Evolutionary conservation across 2,113 vertebrate genomes (phyloP), one percentile per base, ranked within the genome.

Genomic region (Cyrtonyx montezumae): DNA sequence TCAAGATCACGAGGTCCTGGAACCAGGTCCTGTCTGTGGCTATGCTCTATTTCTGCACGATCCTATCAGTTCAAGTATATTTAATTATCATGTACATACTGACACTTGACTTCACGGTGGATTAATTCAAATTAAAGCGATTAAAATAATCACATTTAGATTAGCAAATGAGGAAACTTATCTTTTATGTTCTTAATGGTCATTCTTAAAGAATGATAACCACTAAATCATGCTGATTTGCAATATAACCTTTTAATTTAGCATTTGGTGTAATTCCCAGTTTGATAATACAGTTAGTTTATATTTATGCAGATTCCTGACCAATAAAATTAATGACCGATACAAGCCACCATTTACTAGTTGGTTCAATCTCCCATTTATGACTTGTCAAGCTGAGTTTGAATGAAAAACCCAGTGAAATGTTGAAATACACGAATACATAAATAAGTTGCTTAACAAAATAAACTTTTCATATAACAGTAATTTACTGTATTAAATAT

Each of bases 121-220:
- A 95, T 95, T 93, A 95, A 83, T 84, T 91, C 75, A 91, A 94
- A 90, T 78, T 93, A 77, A 91, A 91, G 82, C 51, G 55, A 90
- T 91, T 94, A 80, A 93, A 91, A 83, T 91, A 90, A 93, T 95
- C 76, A 68, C 84, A 94, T 88, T 91, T 68, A 93, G 85, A 94
- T 94, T 80, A 96, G 83, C 65, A 95, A 93, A 95, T 84, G 73
- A 94, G 79, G 61, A 88, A 80, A 77, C 28, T 62, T 89, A 36
- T 84, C 85, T 90, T 95, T 79, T 25, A 83, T 49, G 65, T 56
- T 71, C 82, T 86, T 94, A 91, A 91, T 56, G 79, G 93, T 90
- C 90, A 96, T 73, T 95, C 87, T 73, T 26, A 76, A 83, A 83
- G 49, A 59, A 25, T 2, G 1, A 90, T 90, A 95, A 93, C 34